Conservation (phyloP, 2,888 invertebrate genomes). For the Tachina lurida region DNA sequence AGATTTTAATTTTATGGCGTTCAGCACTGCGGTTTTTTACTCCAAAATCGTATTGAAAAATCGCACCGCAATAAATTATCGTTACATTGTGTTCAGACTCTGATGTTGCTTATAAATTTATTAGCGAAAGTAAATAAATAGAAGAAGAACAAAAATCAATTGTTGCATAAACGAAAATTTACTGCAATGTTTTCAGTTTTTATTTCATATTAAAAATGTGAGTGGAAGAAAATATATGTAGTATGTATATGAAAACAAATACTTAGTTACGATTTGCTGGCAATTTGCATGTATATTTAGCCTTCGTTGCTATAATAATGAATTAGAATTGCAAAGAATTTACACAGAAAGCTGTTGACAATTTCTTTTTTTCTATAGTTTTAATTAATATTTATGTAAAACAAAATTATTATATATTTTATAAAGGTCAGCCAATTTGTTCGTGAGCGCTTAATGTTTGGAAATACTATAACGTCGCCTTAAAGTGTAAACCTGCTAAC, state of each 20-base stretch:
- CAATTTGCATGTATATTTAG: conserved; percentile 42
- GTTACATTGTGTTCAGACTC: too few relatives aligned
- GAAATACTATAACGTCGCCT: background rate
- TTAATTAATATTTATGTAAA: background rate
- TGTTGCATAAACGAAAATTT: conserved; percentile 39
- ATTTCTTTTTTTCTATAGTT: background rate
- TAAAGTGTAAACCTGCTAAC: too few relatives aligned
- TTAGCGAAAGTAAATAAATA: background rate
- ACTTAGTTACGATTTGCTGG: conserved; percentile 57
- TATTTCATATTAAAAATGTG: conserved; percentile 2
- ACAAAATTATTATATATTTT: background rate
- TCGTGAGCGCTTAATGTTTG: background rate
- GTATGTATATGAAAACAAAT: background rate
- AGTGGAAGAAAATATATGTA: conserved; percentile 25
- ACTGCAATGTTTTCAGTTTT: background rate
- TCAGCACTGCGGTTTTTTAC: too few relatives aligned
- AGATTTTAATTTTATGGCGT: too few relatives aligned
- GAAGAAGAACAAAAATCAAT: conserved; percentile 4
- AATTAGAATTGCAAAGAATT: conserved; percentile 24
- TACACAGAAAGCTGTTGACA: conserved; percentile 10
- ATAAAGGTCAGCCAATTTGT: background rate
- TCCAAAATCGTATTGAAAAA: too few relatives aligned
- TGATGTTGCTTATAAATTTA: background rate
- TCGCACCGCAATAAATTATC: too few relatives aligned
- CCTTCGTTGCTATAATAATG: conserved; percentile 42